phyloP scores from a whole-genome alignment of 2,797 vertebrate genomes.

The Psittacula echo region DNA sequence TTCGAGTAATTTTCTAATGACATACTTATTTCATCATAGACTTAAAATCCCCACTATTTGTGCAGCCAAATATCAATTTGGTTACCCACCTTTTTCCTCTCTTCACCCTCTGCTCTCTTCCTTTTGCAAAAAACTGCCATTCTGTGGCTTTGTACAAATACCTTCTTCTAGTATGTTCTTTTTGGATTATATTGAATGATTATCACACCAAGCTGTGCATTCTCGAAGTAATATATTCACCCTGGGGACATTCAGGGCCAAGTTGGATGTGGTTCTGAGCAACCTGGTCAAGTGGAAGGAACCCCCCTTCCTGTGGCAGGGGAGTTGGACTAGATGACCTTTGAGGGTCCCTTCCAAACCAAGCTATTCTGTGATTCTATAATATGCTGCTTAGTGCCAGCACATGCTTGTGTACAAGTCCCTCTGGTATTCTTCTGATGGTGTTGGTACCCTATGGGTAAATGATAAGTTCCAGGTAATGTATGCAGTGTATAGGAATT shows the following conservation, averaged over 20 bases:
- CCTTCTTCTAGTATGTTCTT: neutral
- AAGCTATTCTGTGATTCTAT: neutral
- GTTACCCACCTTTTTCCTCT: neutral
- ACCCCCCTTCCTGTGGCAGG: neutral
- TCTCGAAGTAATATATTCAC: neutral
- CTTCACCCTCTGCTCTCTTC: neutral
- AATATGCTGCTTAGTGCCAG: neutral
- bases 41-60: neutral
- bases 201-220: neutral
- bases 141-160: neutral
- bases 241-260: neutral
- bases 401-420: neutral
- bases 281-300: neutral
- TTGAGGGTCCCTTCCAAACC: neutral
- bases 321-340: neutral
- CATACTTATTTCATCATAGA: neutral
- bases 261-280: neutral
- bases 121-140: neutral
- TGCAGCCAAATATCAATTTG: neutral
- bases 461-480: neutral
- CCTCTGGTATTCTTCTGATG: neutral
- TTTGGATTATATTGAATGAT: neutral
- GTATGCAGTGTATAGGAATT: neutral
- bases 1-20: neutral
- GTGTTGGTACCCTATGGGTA: accelerated